Evolutionary conservation across 2,888 invertebrate species (phyloP), one percentile per base, ranked within the genome.

Genomic region (Beris chalybata): DNA sequence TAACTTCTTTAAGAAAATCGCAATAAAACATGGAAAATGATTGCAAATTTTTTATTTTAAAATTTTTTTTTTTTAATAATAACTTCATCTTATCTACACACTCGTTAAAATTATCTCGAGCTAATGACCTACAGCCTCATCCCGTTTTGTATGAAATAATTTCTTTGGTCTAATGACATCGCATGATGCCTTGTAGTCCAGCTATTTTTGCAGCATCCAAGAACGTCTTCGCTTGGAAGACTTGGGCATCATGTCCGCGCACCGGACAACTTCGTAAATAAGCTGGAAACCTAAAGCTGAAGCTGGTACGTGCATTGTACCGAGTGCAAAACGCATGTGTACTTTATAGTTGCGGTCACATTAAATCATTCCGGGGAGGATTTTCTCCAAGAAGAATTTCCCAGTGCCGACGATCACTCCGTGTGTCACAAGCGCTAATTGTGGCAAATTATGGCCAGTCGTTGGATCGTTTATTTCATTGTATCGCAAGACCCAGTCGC

Each of bases 391-490:
- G 52, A 47, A 13, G 61, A 52, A 50, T 44, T 50, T 44, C 32
- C 9, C 50, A 32, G 50, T 50, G 61, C 38, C 22, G 22, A 38
- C 5, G 38, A 38, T 38, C 38, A 38, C 38, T 38, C 38, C 7
- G 61, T 61, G 52, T 61, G 61, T 61, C 61, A 50, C 83, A 0
- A 96, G 95, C 0, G 94, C 93, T 56, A 97, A 84, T 69, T 96
- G 82, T 0, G 91, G 90, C 74, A 96, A 91, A 38, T 96, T 80
- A 3, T 92, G 83, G 80, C 94, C 93, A 69, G 94, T 93, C 77
- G 52, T 22, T 15, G 29, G 38, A 32, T n/a, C 52, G 43, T 61
- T 61, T 52, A 61, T 52, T 52, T 61, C 43, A 52, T 52, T 32
- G 32, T 50, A 61, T 52, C 38, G 38, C 38, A 38, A 38, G 38